A percentile compares a stretch with the other conserved stretches of the same genome.
phyloP scores from a whole-genome alignment of 2,113 vertebrate genomes.

The Thunnus maccoyii region DNA sequence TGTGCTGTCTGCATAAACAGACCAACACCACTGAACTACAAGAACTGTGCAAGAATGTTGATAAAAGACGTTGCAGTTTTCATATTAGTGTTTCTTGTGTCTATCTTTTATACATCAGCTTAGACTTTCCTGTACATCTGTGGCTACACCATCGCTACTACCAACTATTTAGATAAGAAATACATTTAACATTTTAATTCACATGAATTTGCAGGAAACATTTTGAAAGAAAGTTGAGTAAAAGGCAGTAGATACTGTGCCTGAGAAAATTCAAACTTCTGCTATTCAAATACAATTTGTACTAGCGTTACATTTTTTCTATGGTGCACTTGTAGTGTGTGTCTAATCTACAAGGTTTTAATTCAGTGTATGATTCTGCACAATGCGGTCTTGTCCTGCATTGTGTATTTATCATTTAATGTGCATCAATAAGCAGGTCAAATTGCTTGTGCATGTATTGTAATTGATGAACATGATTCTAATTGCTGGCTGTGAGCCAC shows the following conservation, averaged over 20 bases:
- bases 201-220: too few species aligned
- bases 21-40: not conserved
- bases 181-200: not conserved
- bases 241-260: not conserved
- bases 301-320: not conserved
- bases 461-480: not conserved
- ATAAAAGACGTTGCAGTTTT: not conserved
- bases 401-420: not conserved
- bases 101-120: not conserved
- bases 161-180: not conserved
- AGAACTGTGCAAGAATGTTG: conserved; percentile 21
- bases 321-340: too few species aligned
- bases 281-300: not conserved
- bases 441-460: not conserved
- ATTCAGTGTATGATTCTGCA: too few species aligned
- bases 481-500: not conserved
- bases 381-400: not conserved
- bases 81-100: not conserved
- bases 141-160: not conserved
- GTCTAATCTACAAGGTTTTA: too few species aligned
- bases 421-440: not conserved
- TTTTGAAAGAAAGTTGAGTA: too few species aligned
- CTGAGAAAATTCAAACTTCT: not conserved
- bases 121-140: not conserved
- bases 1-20: not conserved